These are phyloP conservation scores for Alosa alosa DNA, from an alignment of 2,113 vertebrate species.

Conservation along the genomic window DNA sequence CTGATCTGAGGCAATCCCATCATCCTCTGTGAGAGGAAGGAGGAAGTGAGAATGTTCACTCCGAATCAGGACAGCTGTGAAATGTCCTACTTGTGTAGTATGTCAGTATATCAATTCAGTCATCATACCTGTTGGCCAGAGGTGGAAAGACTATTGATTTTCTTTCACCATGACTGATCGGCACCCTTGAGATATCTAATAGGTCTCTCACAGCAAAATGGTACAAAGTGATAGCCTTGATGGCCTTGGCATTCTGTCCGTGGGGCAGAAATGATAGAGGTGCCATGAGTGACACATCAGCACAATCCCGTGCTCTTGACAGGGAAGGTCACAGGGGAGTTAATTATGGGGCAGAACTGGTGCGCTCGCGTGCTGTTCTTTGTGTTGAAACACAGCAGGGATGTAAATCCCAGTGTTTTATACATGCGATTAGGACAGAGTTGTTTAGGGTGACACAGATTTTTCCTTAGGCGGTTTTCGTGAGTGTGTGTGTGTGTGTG, in stretches of 20 bases:
- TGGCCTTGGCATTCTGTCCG: not conserved
- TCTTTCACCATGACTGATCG: not conserved
- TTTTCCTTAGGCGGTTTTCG: not conserved
- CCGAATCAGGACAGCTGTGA: not conserved
- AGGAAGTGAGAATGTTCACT: not conserved
- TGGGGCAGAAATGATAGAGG: not conserved
- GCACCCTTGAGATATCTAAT: not conserved
- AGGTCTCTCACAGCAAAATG: not conserved
- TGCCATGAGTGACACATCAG: not conserved
- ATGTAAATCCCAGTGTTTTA: conserved; percentile 10
- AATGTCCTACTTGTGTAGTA: not conserved
- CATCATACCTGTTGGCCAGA: not conserved
- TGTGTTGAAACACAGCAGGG: not conserved
- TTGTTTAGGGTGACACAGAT: not conserved
- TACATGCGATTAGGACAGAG: not conserved
- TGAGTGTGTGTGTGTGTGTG: not conserved
- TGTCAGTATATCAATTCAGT: not conserved
- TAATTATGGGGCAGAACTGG: not conserved
- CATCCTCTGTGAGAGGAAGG: not conserved
- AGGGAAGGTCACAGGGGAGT: not conserved
- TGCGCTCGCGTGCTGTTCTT: not conserved
- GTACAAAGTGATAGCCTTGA: not conserved
- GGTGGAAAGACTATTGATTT: not conserved
- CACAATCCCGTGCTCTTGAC: not conserved
- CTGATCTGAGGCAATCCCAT: conserved; percentile 3